A percentile compares a stretch with the other conserved stretches of the same genome.
Conservation (phyloP, 2,113 vertebrate species). For the Lycaon pictus region DNA sequence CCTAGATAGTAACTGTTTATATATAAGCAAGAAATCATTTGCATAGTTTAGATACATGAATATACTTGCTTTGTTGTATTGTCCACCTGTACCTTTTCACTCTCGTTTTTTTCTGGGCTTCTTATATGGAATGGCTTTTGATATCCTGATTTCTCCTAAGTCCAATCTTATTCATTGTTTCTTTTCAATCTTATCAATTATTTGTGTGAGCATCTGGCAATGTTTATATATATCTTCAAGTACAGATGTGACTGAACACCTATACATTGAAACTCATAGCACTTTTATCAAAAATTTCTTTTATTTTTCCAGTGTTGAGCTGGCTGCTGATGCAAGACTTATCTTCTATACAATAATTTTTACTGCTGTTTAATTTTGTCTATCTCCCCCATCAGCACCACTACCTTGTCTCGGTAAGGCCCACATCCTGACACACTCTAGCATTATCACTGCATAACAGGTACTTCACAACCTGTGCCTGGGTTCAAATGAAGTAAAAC, state of each 20-base stretch:
- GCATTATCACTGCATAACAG: background rate
- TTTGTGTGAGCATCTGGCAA: background rate
- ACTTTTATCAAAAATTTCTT: slow-evolving; percentile 49
- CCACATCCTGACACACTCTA: background rate
- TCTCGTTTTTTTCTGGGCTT: background rate
- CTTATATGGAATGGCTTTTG: background rate
- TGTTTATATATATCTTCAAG: background rate
- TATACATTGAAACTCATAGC: background rate
- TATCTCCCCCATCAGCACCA: too few relatives aligned
- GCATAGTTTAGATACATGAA: background rate
- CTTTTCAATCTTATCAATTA: background rate
- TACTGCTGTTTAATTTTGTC: slow-evolving; percentile 27
- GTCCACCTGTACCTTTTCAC: background rate
- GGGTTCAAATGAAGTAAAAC: background rate
- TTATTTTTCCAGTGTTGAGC: background rate
- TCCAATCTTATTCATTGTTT: background rate
- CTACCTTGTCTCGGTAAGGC: background rate
- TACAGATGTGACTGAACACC: background rate
- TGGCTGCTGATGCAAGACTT: background rate
- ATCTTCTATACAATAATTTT: background rate
- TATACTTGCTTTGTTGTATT: background rate
- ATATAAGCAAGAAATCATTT: background rate
- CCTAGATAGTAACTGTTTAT: background rate
- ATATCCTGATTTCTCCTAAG: background rate
- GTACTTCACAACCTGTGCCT: background rate